These are phyloP conservation scores for Habrosyne pyritoides DNA, from an alignment of 2,888 invertebrate species.

Conservation along the genomic window DNA sequence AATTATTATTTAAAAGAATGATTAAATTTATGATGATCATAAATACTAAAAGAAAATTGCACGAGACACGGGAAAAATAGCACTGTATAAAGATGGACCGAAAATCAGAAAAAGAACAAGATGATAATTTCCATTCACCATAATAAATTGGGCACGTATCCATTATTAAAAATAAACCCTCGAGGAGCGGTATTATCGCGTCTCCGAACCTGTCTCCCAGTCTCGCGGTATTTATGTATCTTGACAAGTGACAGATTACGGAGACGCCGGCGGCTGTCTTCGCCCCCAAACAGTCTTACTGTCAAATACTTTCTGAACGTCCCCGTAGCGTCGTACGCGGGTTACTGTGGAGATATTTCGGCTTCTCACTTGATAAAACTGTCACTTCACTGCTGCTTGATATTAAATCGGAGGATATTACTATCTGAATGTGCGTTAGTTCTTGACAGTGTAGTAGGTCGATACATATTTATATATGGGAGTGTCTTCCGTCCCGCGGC, in stretches of 20 bases:
- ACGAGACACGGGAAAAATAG: neutral
- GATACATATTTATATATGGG: too few relatives aligned
- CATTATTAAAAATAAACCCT: constrained; percentile 7
- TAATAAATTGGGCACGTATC: neutral
- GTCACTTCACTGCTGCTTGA: neutral
- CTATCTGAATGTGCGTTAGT: neutral
- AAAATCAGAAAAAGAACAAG: neutral
- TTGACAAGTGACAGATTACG: constrained; percentile 42
- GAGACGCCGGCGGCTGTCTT: constrained; percentile 27
- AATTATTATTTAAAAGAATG: too few relatives aligned
- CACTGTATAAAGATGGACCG: neutral
- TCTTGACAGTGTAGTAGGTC: neutral
- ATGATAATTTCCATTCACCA: neutral
- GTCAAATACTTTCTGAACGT: constrained; percentile 4
- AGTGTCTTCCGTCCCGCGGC: too few relatives aligned
- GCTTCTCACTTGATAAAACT: constrained; percentile 1
- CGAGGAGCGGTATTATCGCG: constrained; percentile 3
- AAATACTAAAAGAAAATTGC: too few relatives aligned
- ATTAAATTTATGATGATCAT: too few relatives aligned
- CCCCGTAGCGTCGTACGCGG: neutral
- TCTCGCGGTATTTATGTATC: constrained; percentile 16
- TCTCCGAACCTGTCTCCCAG: constrained; percentile 6
- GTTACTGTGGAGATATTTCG: constrained; percentile 1
- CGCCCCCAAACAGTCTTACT: constrained; percentile 12
- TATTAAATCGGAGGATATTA: neutral